phyloP scores from a whole-genome alignment of 2,888 invertebrate species.

The Sturmia bella region DNA sequence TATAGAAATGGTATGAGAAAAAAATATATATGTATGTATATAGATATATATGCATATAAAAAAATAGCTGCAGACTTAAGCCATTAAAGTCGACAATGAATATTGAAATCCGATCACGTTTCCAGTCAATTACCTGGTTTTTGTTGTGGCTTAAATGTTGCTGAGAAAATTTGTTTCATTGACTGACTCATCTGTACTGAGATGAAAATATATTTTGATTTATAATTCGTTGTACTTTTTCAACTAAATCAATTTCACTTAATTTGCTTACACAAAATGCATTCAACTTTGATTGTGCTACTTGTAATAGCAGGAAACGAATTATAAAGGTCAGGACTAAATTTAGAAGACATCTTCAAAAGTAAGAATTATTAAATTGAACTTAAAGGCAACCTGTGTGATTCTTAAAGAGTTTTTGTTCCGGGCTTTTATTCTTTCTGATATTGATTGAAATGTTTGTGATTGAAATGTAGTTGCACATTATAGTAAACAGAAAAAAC shows the following conservation, averaged over 20 bases:
- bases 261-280: constrained; percentile 1
- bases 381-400: too few species aligned
- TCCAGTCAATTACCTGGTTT: constrained; percentile 80
- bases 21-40: background rate
- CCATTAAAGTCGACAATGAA: constrained; percentile 75
- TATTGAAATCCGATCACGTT: constrained; percentile 80
- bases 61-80: constrained; percentile 71
- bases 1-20: background rate
- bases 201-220: constrained; percentile 45
- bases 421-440: too few species aligned
- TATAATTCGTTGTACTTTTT: background rate
- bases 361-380: too few species aligned
- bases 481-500: too few species aligned
- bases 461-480: too few species aligned
- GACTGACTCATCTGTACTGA: constrained; percentile 1
- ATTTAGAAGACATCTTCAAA: background rate
- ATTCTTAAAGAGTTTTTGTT: too few species aligned
- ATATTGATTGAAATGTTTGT: too few species aligned
- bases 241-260: constrained; percentile 36
- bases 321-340: constrained; percentile 16
- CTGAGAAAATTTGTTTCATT: constrained; percentile 40
- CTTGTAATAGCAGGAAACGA: background rate
- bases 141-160: constrained; percentile 52
- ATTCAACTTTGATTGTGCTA: background rate
- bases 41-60: background rate